Base-by-base conservation (phyloP, 2,888 invertebrate genomes). In the Trypoxylon attenuatum region DNA sequence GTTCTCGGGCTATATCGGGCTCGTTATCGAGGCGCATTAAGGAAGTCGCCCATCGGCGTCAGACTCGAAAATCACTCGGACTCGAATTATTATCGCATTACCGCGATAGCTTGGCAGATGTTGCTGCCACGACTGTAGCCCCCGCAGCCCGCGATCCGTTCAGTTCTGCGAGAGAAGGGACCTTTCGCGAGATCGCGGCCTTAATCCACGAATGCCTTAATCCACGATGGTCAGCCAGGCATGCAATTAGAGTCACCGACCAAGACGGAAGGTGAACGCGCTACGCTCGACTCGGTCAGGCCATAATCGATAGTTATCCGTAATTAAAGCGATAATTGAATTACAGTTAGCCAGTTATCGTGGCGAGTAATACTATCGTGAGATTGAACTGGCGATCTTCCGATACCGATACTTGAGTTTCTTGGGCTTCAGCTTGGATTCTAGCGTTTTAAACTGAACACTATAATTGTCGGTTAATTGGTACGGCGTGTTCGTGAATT, bases 251-350 rank as follows among this genome's bases (percentile, higher is more conserved):
- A 16, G 15, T 33, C 10, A 13, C 33, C 33, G 8, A 13, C n/a
- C n/a, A 33, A 33, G 10, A 33, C n/a, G n/a, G 13, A 13, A 10
- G 33, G 33, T n/a, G 27, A n/a, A 6, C 1, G 27, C 27, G 27
- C 8, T 27, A n/a, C 13, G 33, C 33, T 6, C 33, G 33, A 13
- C 33, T 13, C 8, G 33, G 33, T 13, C 13, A 33, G 33, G 22
- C 51, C 8, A 2, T 10, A 16, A 66, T 66, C 60, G 68, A 66
- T 25, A 33, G 27, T 16, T 42, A 45, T 66, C 49, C 22, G 56
- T 59, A 68, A 68, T 56, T 66, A 68, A 66, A 52, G 38, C 60
- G 67, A 50, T 69, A 67, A 69, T 69, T 67, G 67, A 69, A 67
- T 69, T 54, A 67, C 67, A 50, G 67, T 54, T 53, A 56, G 57